Evolutionary conservation across 2,888 invertebrate genomes (phyloP), one percentile per base, ranked within the genome.

Genomic region (Sturmia bella): DNA sequence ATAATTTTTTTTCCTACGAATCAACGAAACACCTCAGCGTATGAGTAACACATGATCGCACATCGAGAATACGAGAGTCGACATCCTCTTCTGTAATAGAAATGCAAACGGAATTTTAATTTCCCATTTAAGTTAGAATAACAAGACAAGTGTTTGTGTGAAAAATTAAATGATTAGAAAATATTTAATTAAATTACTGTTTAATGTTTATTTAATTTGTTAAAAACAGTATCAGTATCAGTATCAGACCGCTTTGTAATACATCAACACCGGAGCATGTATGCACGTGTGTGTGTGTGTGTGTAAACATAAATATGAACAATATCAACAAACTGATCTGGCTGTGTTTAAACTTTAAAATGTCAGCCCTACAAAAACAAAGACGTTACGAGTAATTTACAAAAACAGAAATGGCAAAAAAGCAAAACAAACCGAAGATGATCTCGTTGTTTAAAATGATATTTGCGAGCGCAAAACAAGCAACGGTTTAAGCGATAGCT

Each of bases 131-230:
- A 41, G 27, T 32, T 32, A 6, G 32, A 32, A 32, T 27, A 45
- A 21, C 19, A 19, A 24, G 17, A 48, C 11, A 63, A 61, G 41
- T 21, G 41, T 19, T 17, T 32, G 24, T 17, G 17, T 64, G 45
- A 37, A 37, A 54, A 68, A 54, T 64, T 32, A 32, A 41, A 59
- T 52, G 5, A 73, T 52, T 59, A 37, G 59, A 73, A 52, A 72
- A 66, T 21, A 48, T 64, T 78, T 78, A 70, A 78, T 74, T 69
- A 75, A 78, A 70, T 78, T 75, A 75, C 57, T 77, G 45, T 82
- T 78, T 75, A 73, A 68, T 76, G 68, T 80, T 76, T 68, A 54
- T 64, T 78, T 72, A 17, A 79, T 66, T 82, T 70, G 69, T 69
- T 59, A 57, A 39, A 63, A 81, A 69, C 11, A 3, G 11, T 52